Evolutionary conservation across 2,888 invertebrate species (phyloP), one percentile per base, ranked within the genome.

Genomic region (Lymantria dispar): DNA sequence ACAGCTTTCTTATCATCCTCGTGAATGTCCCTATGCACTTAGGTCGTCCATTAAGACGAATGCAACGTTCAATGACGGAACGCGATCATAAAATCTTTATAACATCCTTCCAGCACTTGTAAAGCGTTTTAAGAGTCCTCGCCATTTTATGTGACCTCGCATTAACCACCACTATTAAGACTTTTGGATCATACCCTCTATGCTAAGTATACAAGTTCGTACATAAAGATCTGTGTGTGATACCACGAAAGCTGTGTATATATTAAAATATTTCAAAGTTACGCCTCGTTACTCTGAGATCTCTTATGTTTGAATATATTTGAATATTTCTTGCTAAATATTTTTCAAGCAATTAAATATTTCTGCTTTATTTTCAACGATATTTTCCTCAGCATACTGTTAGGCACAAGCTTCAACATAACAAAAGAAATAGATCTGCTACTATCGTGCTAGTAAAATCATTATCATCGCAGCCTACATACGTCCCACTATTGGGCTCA

Each of bases 31-130:
- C 76, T 83, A 83, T 89, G 90, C 90, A 91, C 90, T 91, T 89
- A 91, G 87, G 78, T 83, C 85, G 83, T 87, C 88, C 90, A 91
- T 91, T 91, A 91, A 84, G 85, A 76, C 80, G 80, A 80, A 78
- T 87, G 90, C 88, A 90, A 75, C 83, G 81, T 80, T 78, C 78
- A 78, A 84, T 87, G 87, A 87, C 84, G 85, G 83, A 87, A 87
- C 85, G 85, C 80, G 85, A 83, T 85, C 87, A 81, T 90, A 88
- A 90, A 91, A 90, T 83, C 87, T 88, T 90, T 90, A 91, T 87
- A 87, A 89, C 88, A 88, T 89, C 89, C 89, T 88, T 87, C 87
- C 87, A 89, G 83, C 82, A 87, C 90, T 89, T 89, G 88, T 90
- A 89, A 89, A 89, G 76, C 89, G 86, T 83, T 89, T 87, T 83